A percentile compares a stretch with the other conserved stretches of the same genome.
Conservation (phyloP, 2,888 invertebrate genomes). For the Drosophila quinaria region DNA sequence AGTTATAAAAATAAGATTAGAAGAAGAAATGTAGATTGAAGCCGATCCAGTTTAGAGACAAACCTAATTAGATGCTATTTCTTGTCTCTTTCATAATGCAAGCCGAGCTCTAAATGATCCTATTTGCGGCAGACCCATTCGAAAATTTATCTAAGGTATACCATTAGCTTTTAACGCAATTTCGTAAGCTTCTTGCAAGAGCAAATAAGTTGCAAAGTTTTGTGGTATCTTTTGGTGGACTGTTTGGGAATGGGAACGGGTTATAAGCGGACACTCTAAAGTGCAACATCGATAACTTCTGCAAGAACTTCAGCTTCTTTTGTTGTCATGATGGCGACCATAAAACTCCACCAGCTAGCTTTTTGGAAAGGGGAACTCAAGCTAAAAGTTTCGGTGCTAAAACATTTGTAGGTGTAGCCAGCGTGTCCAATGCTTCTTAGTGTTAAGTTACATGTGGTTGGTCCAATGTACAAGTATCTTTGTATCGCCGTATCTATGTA, state of each 20-base stretch:
- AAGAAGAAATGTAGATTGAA: not conserved
- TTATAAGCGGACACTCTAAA: conserved; percentile 57
- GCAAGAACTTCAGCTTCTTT: conserved; percentile 48
- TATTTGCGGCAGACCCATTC: not conserved
- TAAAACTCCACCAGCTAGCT: conserved; percentile 41
- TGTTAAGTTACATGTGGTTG: conserved; percentile 32
- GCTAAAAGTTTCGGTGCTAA: conserved; percentile 53
- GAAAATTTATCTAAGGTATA: not conserved
- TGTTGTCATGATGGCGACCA: conserved; percentile 56
- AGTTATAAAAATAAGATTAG: not conserved
- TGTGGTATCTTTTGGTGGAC: conserved; percentile 7
- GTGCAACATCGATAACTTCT: conserved; percentile 78
- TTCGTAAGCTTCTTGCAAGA: conserved; percentile 41
- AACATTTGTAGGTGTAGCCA: conserved; percentile 65
- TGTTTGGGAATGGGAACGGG: conserved; percentile 1
- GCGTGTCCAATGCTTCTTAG: conserved; percentile 54
- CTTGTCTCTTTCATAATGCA: not conserved
- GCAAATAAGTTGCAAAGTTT: conserved; percentile 38
- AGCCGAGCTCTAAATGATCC: not conserved
- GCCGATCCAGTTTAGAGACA: not conserved
- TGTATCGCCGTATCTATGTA: conserved; percentile 28
- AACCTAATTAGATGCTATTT: not conserved
- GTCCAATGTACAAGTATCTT: conserved; percentile 12
- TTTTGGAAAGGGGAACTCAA: not conserved
- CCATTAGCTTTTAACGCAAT: conserved; percentile 68